These are phyloP conservation scores for Bolinopsis microptera DNA, from an alignment of 37 sponge, comb jelly and placozoan genomes.

Conservation along the genomic window DNA sequence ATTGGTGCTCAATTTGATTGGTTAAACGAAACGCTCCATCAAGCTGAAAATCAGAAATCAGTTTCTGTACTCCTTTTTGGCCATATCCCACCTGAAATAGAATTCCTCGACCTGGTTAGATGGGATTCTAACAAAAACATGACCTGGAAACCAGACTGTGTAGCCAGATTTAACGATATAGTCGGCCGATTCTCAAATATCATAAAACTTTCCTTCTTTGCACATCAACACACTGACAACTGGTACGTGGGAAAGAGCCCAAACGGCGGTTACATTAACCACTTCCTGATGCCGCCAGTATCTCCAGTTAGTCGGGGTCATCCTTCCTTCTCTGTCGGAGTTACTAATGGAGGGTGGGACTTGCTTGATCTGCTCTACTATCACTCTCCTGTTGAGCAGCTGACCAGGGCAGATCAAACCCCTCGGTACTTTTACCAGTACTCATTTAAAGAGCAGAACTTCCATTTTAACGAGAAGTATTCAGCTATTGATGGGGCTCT, in stretches of 20 bases:
- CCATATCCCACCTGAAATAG: neutral
- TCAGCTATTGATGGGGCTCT: neutral
- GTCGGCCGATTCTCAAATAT: neutral
- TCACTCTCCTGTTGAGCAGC: neutral
- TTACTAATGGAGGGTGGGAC: neutral
- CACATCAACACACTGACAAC: conserved; percentile 16
- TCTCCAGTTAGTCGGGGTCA: neutral
- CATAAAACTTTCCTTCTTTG: conserved; percentile 36
- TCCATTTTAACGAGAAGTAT: neutral
- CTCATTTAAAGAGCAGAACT: conserved; percentile 20
- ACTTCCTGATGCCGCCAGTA: conserved; percentile 15
- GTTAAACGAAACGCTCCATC: neutral
- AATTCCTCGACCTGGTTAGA: neutral
- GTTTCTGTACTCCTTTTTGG: conserved; percentile 21
- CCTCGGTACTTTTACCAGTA: neutral
- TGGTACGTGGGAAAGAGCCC: neutral
- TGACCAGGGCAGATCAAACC: neutral
- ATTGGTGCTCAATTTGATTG: neutral
- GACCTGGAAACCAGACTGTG: conserved; percentile 12
- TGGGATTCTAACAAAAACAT: conserved; percentile 9
- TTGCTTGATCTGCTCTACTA: neutral
- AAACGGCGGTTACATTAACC: neutral
- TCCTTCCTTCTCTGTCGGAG: conserved; percentile 38
- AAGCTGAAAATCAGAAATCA: neutral
- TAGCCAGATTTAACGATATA: conserved; percentile 7